Evolutionary conservation across 2,113 vertebrate genomes (phyloP), one percentile per base, ranked within the genome.

Genomic region (Garra rufa): DNA sequence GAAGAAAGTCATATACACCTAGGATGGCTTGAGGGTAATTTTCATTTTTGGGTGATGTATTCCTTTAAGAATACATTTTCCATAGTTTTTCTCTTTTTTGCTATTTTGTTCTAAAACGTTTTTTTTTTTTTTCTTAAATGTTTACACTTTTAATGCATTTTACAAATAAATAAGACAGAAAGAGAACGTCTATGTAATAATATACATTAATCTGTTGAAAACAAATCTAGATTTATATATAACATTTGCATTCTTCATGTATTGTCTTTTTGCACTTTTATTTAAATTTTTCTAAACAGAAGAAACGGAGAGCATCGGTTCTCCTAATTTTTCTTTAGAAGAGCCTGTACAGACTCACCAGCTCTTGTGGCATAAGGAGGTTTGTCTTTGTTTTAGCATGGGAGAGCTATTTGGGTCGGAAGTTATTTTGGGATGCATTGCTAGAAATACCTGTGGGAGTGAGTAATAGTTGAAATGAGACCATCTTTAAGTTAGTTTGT

Each of bases 351-450:
- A 75, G 10, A 44, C 76, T 50, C n/a, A 28, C 55, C 77, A 34
- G 21, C 48, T 85, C 69, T 38, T 75, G 84, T 63, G 52, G 84
- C 84, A 85, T 41, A 85, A 75, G 57, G 77, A 85, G 84, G 77
- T 85, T 63, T 74, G 77, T 85, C 85, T 89, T 79, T 67, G 83
- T 89, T 92, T 91, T 92, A 83, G 83, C 88, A 73, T 89, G 91
- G 92, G 90, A 89, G 88, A 93, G 89, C 89, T 94, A 94, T 94
- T 93, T 94, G 94, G 94, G 94, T 94, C 94, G 93, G 87, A 84
- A 90, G 92, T 91, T 94, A 94, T 94, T 94, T 94, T 90, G 87
- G 87, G 90, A 88, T 90, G 93, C 94, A 91, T 94, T 94, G 92
- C 93, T 92, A 92, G 91, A 91, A 93, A 93, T 93, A 93, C 94